Evolutionary conservation across 2,797 vertebrate genomes (phyloP), one percentile per base, ranked within the genome.

Genomic region (Anguilla anguilla): DNA sequence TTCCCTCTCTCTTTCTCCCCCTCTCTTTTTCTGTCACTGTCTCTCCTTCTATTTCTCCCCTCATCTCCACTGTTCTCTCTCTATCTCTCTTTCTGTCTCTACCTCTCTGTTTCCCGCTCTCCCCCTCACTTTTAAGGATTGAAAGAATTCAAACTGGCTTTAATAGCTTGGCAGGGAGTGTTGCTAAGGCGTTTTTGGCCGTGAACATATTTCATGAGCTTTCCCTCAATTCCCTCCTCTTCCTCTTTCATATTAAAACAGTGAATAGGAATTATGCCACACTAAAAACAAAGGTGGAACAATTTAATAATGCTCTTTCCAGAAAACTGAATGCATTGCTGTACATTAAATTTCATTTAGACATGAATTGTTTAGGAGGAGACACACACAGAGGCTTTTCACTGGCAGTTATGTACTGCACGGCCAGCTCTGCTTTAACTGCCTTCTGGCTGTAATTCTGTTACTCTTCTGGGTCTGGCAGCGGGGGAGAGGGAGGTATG

Each of bases 41-140:
- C 77, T 43, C 43, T 81, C 43, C 91, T 93, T 93, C 86, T 28
- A 3, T 57, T 19, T 51, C 61, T 9, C 67, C 15, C 5, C n/a
- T 10, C 11, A 0, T 13, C 22, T 72, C 28, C 59, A 4, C 59
- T 59, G 57, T 64, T 35, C 79, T 53, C 72, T 39, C 31, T 77
- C 77, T 46, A 6, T 49, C 77, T n/a, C 19, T 81, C 31, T 43
- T 9, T 43, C 72, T 13, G 19, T 49, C 55, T 57, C 55, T 2
- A 11, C 13, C 1, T 57, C 22, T 51, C 77, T 51, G 11, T 67
- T 77, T 46, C 51, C 55, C 35, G 4, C 59, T 55, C 87, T 28
- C 10, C 59, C 87, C 84, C 83, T 82, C 83, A 39, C 83, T 25
- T 69, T 81, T 57, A 81, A 55, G 0, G 19, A 67, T 81, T 9